Conservation (phyloP, 2,888 invertebrate species). For the Oxytorus armatus region DNA sequence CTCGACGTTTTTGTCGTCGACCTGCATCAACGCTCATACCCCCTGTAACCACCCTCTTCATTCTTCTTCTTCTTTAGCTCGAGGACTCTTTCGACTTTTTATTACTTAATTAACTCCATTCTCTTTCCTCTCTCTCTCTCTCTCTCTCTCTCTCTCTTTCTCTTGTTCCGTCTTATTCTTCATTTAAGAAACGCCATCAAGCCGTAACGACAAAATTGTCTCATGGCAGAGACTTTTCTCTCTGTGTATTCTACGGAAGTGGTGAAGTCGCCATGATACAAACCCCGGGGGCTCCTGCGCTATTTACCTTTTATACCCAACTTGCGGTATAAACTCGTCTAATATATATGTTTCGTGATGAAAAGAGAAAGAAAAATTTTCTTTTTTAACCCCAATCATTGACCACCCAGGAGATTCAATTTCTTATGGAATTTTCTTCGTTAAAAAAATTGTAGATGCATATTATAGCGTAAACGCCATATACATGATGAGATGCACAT, state of each 20-base stretch:
- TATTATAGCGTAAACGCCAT: slow-evolving; percentile 9
- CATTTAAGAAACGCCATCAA: slow-evolving; percentile 47
- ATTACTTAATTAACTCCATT: slow-evolving; percentile 82
- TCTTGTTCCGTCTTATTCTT: slow-evolving; percentile 66
- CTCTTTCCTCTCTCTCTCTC: slow-evolving; percentile 59
- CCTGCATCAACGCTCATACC: slow-evolving; percentile 48
- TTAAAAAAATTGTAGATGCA: neutral
- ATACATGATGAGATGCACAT: slow-evolving; percentile 12
- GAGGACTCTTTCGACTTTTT: slow-evolving; percentile 78
- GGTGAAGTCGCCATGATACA: neutral
- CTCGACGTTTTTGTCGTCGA: slow-evolving; percentile 19
- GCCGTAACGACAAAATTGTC: slow-evolving; percentile 1
- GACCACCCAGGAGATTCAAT: no score
- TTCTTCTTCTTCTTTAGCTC: slow-evolving; percentile 29
- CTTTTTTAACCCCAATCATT: neutral
- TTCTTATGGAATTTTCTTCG: no score
- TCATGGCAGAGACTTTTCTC: slow-evolving; percentile 5
- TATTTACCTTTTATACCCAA: slow-evolving; percentile 32
- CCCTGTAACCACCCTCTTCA: neutral
- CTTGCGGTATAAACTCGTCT: neutral
- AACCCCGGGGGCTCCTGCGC: neutral
- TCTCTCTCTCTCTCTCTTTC: slow-evolving; percentile 61
- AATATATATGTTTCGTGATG: neutral
- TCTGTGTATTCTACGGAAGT: slow-evolving; percentile 11
- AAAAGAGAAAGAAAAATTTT: neutral